Base-by-base conservation (phyloP, 1,140 invertebrate species). In the Acromyrmex heyeri region DNA sequence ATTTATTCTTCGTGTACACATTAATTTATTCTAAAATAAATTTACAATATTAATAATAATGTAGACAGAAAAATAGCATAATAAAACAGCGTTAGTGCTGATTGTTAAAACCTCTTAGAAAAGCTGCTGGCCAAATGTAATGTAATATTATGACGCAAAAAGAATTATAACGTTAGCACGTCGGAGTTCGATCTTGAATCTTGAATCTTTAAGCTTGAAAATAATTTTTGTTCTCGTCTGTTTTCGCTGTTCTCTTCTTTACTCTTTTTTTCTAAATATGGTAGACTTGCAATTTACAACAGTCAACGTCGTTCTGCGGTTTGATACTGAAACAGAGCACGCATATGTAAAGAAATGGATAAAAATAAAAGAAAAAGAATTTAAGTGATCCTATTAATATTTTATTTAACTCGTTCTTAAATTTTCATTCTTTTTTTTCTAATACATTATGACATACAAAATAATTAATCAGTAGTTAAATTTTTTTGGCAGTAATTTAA, bases 11-110 rank as follows among this genome's bases (percentile, higher is more conserved):
- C 61, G 0, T 38, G 7, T 38, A 27, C 21, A 30, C 5, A 57
- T 75, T 55, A 55, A 73, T 76, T 44, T 2, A 44, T 55, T 30
- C 16, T 73, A 30, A 73, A 73, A 27, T 34, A 73, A 59, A 34
- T 14, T 75, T 0, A 57, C 12, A 18, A 67, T n/a, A 38, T 67
- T 21, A 30, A n/a, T 73, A n/a, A 55, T 59, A 75, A 59, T 55
- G 57, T n/a, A 59, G 53, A 6, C n/a, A 59, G 16, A 59, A 24
- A 38, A 62, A 59, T 57, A 75, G 0, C 12, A 24, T 61, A n/a
- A 55, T 34, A 14, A 57, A 38, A 14, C 5, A 30, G 8, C 0
- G 8, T 75, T 30, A 57, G 5, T 14, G 3, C 34, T 16, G 4
- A 34, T 2, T 55, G 6, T 57, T 73, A 30, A 53, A 53, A 73